A percentile compares a stretch with the other conserved stretches of the same genome.
Conservation (phyloP, 2,888 invertebrate genomes). For the Parasteatoda lunata region DNA sequence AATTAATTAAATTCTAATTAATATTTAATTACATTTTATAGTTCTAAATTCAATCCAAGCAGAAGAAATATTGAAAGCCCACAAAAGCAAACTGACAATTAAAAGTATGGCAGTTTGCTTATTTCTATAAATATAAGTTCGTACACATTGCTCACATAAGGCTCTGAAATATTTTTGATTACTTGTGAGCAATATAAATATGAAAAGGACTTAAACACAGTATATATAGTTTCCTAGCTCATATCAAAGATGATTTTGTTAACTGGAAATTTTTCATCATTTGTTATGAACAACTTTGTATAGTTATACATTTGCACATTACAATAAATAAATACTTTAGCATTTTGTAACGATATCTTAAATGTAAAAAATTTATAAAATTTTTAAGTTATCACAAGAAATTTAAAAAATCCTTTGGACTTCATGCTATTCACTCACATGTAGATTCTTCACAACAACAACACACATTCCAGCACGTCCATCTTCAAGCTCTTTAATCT, state of each 20-base stretch:
- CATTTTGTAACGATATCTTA: not conserved
- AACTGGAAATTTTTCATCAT: not conserved
- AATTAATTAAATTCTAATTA: too few species aligned
- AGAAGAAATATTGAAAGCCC: too few species aligned
- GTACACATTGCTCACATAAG: slow-evolving; percentile 3
- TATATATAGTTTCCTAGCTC: not conserved
- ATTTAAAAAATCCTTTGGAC: not conserved
- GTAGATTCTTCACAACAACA: slow-evolving; percentile 76
- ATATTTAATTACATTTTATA: too few species aligned
- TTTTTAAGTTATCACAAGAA: slow-evolving; percentile 14
- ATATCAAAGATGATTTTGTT: not conserved
- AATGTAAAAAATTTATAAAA: slow-evolving; percentile 9
- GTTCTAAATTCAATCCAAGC: too few species aligned
- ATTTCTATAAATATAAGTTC: slow-evolving; percentile 8
- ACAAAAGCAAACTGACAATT: not conserved
- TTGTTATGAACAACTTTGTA: not conserved
- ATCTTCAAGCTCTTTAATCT: slow-evolving; percentile 85
- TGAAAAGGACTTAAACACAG: not conserved
- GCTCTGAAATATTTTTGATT: slow-evolving; percentile 13
- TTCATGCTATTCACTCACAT: not conserved
- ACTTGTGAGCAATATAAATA: slow-evolving; percentile 14
- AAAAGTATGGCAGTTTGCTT: not conserved
- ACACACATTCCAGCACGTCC: slow-evolving; percentile 93
- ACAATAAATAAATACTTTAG: not conserved
- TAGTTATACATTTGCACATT: not conserved